Base-by-base conservation (phyloP, 2,888 invertebrate species). In the Zeuzera pyrina region DNA sequence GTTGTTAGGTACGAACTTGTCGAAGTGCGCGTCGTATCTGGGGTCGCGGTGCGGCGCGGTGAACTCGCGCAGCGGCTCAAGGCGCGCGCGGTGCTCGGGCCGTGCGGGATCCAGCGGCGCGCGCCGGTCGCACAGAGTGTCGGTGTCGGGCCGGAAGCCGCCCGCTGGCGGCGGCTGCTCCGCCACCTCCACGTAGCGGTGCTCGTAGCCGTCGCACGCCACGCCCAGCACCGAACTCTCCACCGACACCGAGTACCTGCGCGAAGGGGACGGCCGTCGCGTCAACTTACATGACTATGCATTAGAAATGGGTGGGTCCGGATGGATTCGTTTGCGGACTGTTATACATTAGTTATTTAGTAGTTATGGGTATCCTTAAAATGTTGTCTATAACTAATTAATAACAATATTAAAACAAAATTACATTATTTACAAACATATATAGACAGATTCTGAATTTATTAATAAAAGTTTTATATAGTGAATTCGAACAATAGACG, bases 51-150 rank as follows among this genome's bases (percentile, higher is more conserved):
- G 40, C 7, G 61, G 49, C 49, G 64, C 34, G 2, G 66, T 62
- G 53, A 67, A 79, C 55, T 81, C 79, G 1, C 63, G 58, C 31
- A 79, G 52, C 2, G 79, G 79, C 32, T 78, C 72, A n/a, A 76
- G 62, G 4, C 52, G 56, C 7, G 60, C 55, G 11, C 43, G 34
- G 28, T 57, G 46, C 16, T 55, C 49, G 1, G 45, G 30, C 10
- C 35, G 31, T 2, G 49, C 38, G 10, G 36, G 25, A 45, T 57
- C 52, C 38, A 57, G 39, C 30, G 22, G 29, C 32, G 56, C 47
- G 34, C 41, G 30, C 26, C 22, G 14, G 26, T 71, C 66, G 44
- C 77, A 72, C 16, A 57, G 42, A 16, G 57, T 42, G 51, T 11
- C 36, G 33, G 36, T 71, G 60, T 41, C 57, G 44, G 8, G 45